Conservation (phyloP, 1,140 invertebrate genomes). For the Lycorma delicatula region DNA sequence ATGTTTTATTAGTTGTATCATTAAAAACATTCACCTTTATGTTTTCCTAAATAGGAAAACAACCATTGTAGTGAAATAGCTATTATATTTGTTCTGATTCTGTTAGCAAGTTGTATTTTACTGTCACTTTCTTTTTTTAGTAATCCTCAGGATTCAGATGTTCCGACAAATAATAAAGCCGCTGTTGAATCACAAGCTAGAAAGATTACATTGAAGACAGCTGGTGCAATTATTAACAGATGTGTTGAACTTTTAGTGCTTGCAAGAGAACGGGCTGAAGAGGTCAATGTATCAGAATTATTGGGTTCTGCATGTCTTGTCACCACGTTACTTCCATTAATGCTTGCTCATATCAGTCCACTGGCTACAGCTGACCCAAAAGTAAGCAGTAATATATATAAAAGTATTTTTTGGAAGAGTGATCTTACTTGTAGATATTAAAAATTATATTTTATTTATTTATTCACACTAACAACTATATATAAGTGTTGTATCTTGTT, state of each 20-base stretch:
- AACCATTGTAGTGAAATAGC: no score
- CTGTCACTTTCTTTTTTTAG: conserved; percentile 34
- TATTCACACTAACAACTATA: no score
- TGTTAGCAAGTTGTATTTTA: neutral
- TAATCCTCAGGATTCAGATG: conserved; percentile 54
- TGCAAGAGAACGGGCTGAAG: conserved; percentile 55
- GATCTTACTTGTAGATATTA: neutral
- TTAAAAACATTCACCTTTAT: no score
- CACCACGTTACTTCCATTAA: conserved; percentile 64
- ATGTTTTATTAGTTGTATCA: no score
- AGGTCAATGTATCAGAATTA: conserved; percentile 44
- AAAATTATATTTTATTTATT: no score
- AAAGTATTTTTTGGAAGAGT: conserved; percentile 18
- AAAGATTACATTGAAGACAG: conserved; percentile 60
- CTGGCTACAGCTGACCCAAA: conserved; percentile 72
- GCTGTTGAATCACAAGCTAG: conserved; percentile 62
- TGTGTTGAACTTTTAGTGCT: conserved; percentile 61
- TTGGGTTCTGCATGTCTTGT: conserved; percentile 54
- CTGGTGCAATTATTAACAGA: conserved; percentile 59
- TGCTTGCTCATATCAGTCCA: conserved; percentile 71
- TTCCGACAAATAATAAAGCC: conserved; percentile 51
- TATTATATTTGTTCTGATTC: neutral
- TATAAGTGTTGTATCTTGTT: no score
- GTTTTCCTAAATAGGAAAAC: no score
- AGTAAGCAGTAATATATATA: conserved; percentile 43